These are phyloP conservation scores for Podotricha telesiphe DNA, from an alignment of 2,888 invertebrate species.

Conservation along the genomic window DNA sequence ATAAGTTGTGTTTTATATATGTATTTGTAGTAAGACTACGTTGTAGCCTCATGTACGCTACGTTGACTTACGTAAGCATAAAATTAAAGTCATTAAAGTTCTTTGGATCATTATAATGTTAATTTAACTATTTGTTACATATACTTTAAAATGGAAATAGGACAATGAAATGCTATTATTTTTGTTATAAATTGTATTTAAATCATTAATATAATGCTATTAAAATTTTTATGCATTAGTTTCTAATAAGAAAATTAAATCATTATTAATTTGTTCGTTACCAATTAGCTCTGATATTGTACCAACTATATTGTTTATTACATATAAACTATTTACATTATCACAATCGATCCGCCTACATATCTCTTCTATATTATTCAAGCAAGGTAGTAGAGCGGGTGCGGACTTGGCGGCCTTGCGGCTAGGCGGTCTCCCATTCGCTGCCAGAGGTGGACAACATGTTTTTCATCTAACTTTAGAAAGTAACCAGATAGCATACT, in stretches of 20 bases:
- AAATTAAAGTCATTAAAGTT: no score
- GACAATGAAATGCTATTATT: neutral
- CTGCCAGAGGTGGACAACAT: conserved; percentile 80
- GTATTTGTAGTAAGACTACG: no score
- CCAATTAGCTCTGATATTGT: neutral
- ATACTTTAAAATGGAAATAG: no score
- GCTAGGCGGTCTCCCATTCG: conserved; percentile 68
- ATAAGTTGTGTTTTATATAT: no score
- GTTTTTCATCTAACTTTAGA: conserved; percentile 81
- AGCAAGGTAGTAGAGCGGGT: conserved; percentile 51
- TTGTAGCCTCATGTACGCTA: no score
- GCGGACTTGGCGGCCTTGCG: conserved; percentile 75
- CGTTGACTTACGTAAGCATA: no score
- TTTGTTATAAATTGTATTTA: neutral
- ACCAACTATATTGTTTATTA: neutral
- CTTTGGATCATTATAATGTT: no score
- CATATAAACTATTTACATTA: conserved; percentile 3
- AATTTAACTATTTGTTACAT: no score
- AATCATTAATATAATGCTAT: neutral
- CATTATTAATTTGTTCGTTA: neutral
- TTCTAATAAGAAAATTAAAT: neutral
- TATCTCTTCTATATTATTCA: conserved; percentile 17
- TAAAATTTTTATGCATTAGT: neutral
- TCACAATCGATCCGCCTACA: conserved; percentile 13
- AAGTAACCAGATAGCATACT: conserved; percentile 72